These are phyloP conservation scores for Ctenopoma kingsleyae DNA, from an alignment of 2,797 vertebrate species.

Conservation along the genomic window DNA sequence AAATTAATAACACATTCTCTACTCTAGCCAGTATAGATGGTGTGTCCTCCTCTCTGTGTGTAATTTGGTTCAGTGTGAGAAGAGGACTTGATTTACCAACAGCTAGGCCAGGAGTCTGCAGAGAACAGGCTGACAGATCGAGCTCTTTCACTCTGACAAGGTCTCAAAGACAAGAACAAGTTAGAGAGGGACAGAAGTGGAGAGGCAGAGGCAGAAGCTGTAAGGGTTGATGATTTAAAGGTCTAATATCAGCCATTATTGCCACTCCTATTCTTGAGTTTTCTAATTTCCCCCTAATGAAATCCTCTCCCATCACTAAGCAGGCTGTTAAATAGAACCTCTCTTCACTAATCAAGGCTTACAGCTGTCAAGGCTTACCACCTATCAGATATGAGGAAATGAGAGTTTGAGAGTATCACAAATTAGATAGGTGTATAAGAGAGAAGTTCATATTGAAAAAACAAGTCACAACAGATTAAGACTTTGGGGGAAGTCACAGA, in stretches of 20 bases:
- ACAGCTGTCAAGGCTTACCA: constrained; percentile 56
- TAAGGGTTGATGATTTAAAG: constrained; percentile 76
- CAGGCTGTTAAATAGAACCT: constrained; percentile 71
- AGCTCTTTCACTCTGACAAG: constrained; percentile 58
- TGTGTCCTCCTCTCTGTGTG: constrained; percentile 37
- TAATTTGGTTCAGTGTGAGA: constrained; percentile 54
- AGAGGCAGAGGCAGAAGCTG: constrained; percentile 41
- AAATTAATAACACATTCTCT: constrained; percentile 58
- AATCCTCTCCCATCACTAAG: constrained; percentile 77
- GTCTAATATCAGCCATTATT: constrained; percentile 80
- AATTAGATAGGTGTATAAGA: constrained; percentile 51
- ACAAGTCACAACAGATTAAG: background rate
- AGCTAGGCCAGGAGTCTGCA: constrained; percentile 40
- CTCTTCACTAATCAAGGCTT: constrained; percentile 64
- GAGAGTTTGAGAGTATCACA: constrained; percentile 53
- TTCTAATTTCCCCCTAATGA: constrained; percentile 77
- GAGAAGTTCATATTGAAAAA: constrained; percentile 47
- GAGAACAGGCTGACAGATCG: constrained; percentile 58
- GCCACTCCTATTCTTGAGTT: constrained; percentile 77
- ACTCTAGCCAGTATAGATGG: constrained; percentile 41
- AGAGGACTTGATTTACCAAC: constrained; percentile 66
- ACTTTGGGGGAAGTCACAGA: too few species aligned
- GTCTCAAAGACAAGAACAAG: constrained; percentile 45
- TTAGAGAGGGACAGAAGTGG: constrained; percentile 25
- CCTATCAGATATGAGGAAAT: constrained; percentile 59